Conservation (phyloP, 1,140 invertebrate species). For the Anagrus nilaparvatae region DNA sequence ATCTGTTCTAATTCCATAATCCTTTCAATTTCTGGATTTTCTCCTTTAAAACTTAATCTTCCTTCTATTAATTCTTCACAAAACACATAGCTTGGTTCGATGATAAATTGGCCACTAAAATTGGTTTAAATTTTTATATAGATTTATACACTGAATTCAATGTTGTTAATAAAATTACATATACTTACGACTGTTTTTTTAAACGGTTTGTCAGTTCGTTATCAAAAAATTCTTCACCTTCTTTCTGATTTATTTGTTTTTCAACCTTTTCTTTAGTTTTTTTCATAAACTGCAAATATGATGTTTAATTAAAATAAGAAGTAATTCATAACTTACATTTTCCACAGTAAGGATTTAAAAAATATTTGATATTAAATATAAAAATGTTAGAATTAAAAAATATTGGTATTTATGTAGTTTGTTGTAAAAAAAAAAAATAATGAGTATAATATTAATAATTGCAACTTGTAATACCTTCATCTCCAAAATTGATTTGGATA, state of each 20-base stretch:
- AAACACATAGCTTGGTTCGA: conserved; percentile 64
- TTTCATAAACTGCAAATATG: conserved; percentile 68
- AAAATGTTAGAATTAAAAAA: conserved; percentile 4
- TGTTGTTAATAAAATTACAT: not conserved
- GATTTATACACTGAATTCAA: not conserved
- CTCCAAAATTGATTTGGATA: conserved; percentile 61
- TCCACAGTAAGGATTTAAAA: not conserved
- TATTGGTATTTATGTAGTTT: not conserved
- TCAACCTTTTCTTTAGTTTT: conserved; percentile 72
- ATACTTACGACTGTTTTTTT: conserved; percentile 45
- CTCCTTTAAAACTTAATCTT: conserved; percentile 74
- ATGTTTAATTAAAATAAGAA: conserved; percentile 4
- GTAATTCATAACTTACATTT: conserved; percentile 6
- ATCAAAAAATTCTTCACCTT: conserved; percentile 56
- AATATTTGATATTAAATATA: conserved; percentile 6
- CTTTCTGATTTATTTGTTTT: conserved; percentile 62
- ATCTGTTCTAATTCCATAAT: conserved; percentile 50
- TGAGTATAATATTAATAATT: not conserved
- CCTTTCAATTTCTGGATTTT: conserved; percentile 80
- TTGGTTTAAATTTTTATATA: conserved; percentile 1
- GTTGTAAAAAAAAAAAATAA: conserved; percentile 3
- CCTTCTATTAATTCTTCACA: conserved; percentile 71
- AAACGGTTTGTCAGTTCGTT: conserved; percentile 39
- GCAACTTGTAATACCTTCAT: conserved; percentile 48
- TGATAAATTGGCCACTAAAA: conserved; percentile 55